Evolutionary conservation across 2,113 vertebrate genomes (phyloP).

Genomic region (Myxocyprinus asiaticus): DNA sequence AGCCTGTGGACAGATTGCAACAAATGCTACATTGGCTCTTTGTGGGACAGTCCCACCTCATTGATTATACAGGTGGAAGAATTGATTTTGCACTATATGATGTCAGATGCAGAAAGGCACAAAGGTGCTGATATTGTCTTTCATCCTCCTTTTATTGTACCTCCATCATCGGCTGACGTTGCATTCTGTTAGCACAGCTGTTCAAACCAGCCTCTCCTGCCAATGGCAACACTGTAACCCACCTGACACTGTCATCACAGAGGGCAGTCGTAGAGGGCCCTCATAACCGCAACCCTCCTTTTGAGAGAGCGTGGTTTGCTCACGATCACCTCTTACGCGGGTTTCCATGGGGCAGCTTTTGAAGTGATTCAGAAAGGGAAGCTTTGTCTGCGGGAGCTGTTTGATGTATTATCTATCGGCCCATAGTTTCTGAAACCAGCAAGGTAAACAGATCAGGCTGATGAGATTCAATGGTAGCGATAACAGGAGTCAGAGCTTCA

Average conservation of each 20-base stretch:
- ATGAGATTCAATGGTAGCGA: not conserved
- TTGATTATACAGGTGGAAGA: constrained; percentile 8
- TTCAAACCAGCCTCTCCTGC: not conserved
- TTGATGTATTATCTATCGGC: constrained; percentile 58
- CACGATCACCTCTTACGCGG: not conserved
- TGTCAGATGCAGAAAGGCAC: not conserved
- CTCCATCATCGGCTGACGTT: not conserved
- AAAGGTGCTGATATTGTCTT: constrained; percentile 8
- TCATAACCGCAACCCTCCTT: constrained; percentile 14
- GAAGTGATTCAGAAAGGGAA: constrained; percentile 33
- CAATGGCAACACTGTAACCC: constrained; percentile 7
- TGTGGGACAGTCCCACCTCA: constrained; percentile 7
- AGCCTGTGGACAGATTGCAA: not conserved
- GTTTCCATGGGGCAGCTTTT: constrained; percentile 19
- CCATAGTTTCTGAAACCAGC: constrained; percentile 37
- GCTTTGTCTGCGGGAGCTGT: constrained; percentile 36
- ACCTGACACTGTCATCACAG: constrained; percentile 19
- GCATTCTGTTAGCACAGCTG: constrained; percentile 37
- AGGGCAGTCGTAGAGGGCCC: not conserved
- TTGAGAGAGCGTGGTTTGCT: not conserved
- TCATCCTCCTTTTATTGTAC: constrained; percentile 16
- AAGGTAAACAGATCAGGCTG: constrained; percentile 16
- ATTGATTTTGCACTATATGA: constrained; percentile 13
- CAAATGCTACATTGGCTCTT: constrained; percentile 2
- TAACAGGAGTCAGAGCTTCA: constrained; percentile 18